Evolutionary conservation across 2,797 vertebrate species (phyloP), one percentile per base, ranked within the genome.

Genomic region (Helostoma temminkii): DNA sequence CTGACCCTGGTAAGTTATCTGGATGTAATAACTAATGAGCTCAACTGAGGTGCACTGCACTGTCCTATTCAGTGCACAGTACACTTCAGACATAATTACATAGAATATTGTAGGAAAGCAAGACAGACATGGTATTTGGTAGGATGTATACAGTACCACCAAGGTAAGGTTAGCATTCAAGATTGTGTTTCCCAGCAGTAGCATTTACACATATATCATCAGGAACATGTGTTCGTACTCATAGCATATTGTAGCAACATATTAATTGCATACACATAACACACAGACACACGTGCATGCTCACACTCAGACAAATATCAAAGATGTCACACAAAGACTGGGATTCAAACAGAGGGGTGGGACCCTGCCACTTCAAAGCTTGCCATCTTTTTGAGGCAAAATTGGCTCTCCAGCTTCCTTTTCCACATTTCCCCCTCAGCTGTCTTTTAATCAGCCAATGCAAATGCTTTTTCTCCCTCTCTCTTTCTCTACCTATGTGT

Each of bases 281-380:
- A 46, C 66, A 48, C 21, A 57, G 30, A 80, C 65, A 58, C 10
- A 28, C 49, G 50, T 54, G 41, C 54, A 70, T 24, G 43, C 14
- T 30, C 72, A 57, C 68, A 30, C 74, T 70, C 55, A 59, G 37
- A 49, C 73, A 60, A 45, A 45, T 45, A 85, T 89, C 88, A 92
- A 88, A 91, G 86, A 83, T 85, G 79, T 48, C 70, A 80, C 83
- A 90, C 85, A 89, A 91, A 92, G 84, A 81, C 68, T 43, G 52
- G 18, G 78, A 86, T 81, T 86, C 82, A 91, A 86, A 88, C 81
- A 77, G 79, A 80, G 79, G 76, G 88, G 86, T 50, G 80, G 80
- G 65, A 78, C 81, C 36, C 71, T 78, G 68, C 76, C 46, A 89
- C 93, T 92, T 94, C 89, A 94, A 94, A 94, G 92, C 87, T 49